Base-by-base conservation (phyloP, 2,888 invertebrate species). In the Pinctada fucata region DNA sequence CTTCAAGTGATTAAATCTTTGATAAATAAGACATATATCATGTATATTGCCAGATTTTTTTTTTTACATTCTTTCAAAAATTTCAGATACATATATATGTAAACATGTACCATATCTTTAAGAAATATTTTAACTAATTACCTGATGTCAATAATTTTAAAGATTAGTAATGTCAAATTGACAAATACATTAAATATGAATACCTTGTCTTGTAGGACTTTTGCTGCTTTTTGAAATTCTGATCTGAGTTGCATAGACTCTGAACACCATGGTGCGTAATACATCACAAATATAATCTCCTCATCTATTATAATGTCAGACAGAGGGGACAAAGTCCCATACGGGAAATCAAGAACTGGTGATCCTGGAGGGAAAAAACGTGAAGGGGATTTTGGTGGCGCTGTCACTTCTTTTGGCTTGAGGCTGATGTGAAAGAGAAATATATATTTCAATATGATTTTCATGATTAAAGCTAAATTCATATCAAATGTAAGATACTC, bases 181-280 rank as follows among this genome's bases (percentile, higher is more conserved):
- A 31, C 31, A 31, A 31, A 31, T 31, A 31, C 31, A 31, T 31
- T 31, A 31, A 31, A 31, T 31, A 31, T 31, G 31, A 31, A 92
- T 92, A 97, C 96, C 93, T 95, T 94, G 84, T 95, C 94, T 89
- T 95, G 94, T 93, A 95, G 94, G 88, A 95, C 94, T 87, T 93
- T 93, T 2, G 97, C 96, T 76, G 96, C 95, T 86, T 94, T 94
- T 88, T 96, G 95, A 93, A 96, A 96, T 88, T 97, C 96, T 79
- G 94, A 93, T 75, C 95, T 94, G 0, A 96, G 95, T 89, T 94
- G 94, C 91, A 96, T 96, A 86, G 96, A 96, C 90, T 97, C 96
- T 0, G 97, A 96, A 94, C 97, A 97, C 98, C 98, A 98, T 0
- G 98, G 97, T 6, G 97, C 97, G 93, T 98, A 98, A 92, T 97